Evolutionary conservation across 2,113 vertebrate species (phyloP).

Genomic region (Myodes glareolus): DNA sequence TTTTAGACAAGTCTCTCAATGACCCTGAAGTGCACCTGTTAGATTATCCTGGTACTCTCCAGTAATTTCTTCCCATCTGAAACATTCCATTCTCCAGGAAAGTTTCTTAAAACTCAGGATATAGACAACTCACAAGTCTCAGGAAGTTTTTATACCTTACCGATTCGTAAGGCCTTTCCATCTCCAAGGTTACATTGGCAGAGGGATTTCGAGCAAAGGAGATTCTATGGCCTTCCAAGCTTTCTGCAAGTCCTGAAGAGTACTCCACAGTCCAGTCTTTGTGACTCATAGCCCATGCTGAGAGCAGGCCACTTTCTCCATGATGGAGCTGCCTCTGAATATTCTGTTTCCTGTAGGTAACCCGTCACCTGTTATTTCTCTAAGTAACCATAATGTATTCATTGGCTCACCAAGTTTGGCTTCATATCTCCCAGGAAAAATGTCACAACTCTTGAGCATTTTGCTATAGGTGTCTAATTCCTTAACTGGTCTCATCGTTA

Average conservation of each 20-base stretch:
- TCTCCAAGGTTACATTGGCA: neutral
- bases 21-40: neutral
- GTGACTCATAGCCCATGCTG: neutral
- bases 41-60: neutral
- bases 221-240: neutral
- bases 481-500: neutral
- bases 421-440: neutral
- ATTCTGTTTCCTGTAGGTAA: neutral
- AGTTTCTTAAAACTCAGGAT: neutral
- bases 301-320: no score
- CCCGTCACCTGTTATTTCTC: neutral
- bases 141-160: neutral
- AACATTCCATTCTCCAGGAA: neutral
- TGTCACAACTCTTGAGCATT: neutral
- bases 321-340: neutral
- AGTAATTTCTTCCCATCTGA: neutral
- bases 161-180: neutral
- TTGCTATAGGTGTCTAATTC: neutral
- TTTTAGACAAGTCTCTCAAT: neutral
- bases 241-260: neutral
- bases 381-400: neutral
- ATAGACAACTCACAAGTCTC: neutral
- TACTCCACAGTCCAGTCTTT: neutral
- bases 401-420: neutral
- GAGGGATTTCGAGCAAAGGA: neutral